Evolutionary conservation across 2,888 invertebrate genomes (phyloP).

Genomic region (Lymantria dispar): DNA sequence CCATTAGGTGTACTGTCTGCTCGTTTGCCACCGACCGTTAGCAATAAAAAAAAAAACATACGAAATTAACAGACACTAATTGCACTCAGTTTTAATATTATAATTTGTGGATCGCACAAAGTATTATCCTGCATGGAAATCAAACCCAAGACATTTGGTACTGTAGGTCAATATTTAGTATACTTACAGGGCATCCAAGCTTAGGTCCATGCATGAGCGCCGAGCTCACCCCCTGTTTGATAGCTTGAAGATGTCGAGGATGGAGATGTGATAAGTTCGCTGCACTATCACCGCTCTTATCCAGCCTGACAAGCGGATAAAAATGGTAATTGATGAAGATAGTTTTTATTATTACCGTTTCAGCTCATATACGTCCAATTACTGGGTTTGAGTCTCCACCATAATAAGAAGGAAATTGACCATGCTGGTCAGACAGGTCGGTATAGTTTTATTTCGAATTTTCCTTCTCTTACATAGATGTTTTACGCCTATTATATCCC

Average conservation of each 20-base stretch:
- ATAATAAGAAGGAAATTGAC: no score
- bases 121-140: neutral
- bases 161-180: neutral
- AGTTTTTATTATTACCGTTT: neutral
- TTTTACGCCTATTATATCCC: no score
- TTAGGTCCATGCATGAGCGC: constrained; percentile 92
- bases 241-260: constrained; percentile 85
- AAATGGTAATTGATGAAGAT: neutral
- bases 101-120: neutral
- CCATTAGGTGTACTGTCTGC: no score
- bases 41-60: no score
- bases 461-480: no score
- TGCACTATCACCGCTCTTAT: constrained; percentile 85
- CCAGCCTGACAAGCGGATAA: constrained; percentile 65
- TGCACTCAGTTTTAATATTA: no score
- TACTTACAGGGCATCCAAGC: constrained; percentile 88
- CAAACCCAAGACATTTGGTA: neutral
- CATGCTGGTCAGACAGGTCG: no score
- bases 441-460: no score
- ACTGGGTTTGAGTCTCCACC: no score
- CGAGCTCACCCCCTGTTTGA: constrained; percentile 87
- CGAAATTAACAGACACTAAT: no score
- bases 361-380: no score
- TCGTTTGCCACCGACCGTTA: no score
- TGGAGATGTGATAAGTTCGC: constrained; percentile 85